Percentiles rank a stretch among this genome's conserved stretches.
Conservation (phyloP, 2,113 vertebrate genomes). For the Felis catus region F.catus_Fca126_mat1.0 CM031417.1:3297501-3298000, state of each 20-base stretch:
- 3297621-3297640: background rate
- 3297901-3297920: background rate
- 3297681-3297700: background rate
- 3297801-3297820: background rate
- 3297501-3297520: background rate
- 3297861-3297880: background rate
- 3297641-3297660: background rate
- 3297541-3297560: background rate
- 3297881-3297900: background rate
- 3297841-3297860: background rate
- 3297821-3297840: background rate
- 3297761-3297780: background rate
- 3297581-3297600: background rate
- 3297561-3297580: background rate
- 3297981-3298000: background rate
- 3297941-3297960: background rate
- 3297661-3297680: background rate
- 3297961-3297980: background rate
- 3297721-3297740: background rate
- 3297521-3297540: background rate
- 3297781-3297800: background rate
- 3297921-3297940: background rate
- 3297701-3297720: background rate
- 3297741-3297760: background rate
- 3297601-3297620: background rate